phyloP scores from a whole-genome alignment of 2,113 vertebrate species.

The Heliornis fulica region DNA sequence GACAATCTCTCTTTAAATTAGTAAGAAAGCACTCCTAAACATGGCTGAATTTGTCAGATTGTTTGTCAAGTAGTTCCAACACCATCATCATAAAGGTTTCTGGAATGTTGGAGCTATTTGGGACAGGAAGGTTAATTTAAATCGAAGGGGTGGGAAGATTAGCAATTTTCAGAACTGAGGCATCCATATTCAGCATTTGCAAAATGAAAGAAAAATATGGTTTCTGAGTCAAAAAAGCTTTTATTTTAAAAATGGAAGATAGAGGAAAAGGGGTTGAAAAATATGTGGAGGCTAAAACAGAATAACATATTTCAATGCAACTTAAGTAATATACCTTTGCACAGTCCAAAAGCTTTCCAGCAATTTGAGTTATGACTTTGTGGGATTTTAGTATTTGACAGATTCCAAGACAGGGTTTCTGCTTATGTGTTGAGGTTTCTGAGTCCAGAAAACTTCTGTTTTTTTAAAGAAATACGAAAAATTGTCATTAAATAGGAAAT shows the following conservation, averaged over 20 bases:
- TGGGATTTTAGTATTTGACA: background rate
- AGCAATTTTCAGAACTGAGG: background rate
- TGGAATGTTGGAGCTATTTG: background rate
- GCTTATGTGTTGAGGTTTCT: background rate
- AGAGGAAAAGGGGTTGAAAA: background rate
- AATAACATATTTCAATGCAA: background rate
- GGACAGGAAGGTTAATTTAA: background rate
- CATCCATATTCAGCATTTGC: background rate
- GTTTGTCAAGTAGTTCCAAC: background rate
- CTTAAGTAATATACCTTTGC: background rate
- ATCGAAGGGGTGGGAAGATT: background rate
- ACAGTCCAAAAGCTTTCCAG: background rate
- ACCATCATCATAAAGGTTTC: background rate
- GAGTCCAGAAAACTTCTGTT: background rate
- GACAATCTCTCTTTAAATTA: background rate
- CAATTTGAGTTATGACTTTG: background rate
- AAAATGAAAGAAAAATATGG: background rate
- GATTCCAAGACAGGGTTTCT: background rate
- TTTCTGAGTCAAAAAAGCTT: background rate
- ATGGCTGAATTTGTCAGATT: background rate
- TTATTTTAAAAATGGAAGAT: background rate
- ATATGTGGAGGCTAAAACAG: background rate
- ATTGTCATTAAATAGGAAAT: background rate
- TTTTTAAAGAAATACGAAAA: background rate
- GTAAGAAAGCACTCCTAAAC: background rate